Conservation (phyloP, 2,113 vertebrate species). For the Misgurnus mizolepis region DNA sequence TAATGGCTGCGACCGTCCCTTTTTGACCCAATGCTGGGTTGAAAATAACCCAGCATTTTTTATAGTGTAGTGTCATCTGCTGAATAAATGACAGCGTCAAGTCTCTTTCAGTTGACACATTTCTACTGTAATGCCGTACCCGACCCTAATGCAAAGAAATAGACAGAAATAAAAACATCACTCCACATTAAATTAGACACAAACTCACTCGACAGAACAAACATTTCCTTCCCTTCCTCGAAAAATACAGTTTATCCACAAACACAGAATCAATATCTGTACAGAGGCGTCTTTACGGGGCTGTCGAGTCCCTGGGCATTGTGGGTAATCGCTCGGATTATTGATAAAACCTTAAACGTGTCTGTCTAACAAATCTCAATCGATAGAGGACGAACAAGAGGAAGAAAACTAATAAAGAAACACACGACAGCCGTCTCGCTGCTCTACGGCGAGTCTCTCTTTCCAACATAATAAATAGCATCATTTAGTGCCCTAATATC, state of each 20-base stretch:
- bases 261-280: conserved; percentile 12
- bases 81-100: neutral
- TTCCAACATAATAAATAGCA: conserved; percentile 81
- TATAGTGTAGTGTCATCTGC: no score
- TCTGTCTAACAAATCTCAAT: conserved; percentile 74
- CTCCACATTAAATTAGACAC: conserved; percentile 6
- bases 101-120: no score
- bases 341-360: conserved; percentile 83
- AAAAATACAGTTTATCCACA: conserved; percentile 28
- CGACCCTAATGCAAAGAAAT: conserved; percentile 2
- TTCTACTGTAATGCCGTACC: neutral
- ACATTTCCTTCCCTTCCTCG: neutral
- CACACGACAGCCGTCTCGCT: conserved; percentile 65
- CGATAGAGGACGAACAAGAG: conserved; percentile 76
- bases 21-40: no score
- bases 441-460: conserved; percentile 30
- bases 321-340: conserved; percentile 86
- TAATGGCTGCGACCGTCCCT: no score
- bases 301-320: conserved; percentile 17
- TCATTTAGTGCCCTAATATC: conserved; percentile 84
- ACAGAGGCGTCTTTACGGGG: neutral
- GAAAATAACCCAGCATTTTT: no score
- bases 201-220: neutral
- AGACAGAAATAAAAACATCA: conserved; percentile 40
- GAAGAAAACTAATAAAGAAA: conserved; percentile 84